Evolutionary conservation across 2,888 invertebrate genomes (phyloP), one percentile per base, ranked within the genome.

Genomic region (Melipona bicolor): DNA sequence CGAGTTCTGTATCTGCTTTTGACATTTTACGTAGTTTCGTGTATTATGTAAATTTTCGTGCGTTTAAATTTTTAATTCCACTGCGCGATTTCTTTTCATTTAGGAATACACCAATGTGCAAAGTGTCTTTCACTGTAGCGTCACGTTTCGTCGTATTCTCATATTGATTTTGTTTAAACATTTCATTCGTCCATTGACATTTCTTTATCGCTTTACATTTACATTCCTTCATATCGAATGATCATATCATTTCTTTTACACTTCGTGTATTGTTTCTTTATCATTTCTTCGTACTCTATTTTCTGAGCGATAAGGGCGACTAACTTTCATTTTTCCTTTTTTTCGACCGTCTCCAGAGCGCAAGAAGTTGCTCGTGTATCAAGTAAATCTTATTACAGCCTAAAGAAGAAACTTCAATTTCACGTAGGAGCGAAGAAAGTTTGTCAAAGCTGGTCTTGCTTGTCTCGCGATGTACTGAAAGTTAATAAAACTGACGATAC

Each of bases 381-480:
- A 5, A 59, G 56, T 59, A n/a, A 59, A 59, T 59, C n/a, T 59
- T 15, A 59, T 59, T n/a, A 15, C 15, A n/a, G 15, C 2, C 56
- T 59, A n/a, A 56, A 56, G 56, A 59, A 59, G n/a, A 24, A 59
- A 59, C 56, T 59, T 59, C 56, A 59, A 59, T 59, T 59, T 24
- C n/a, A 59, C n/a, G n/a, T 24, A 59, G 24, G 56, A 15, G 15
- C 24, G 56, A n/a, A 59, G 15, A n/a, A 59, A 56, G 15, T n/a
- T 56, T 5, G 15, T 56, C n/a, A n/a, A n/a, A n/a, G 56, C 15
- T 24, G 24, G n/a, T 59, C 56, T n/a, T 59, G 24, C 56, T n/a
- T 24, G n/a, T 15, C 5, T 5, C n/a, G n/a, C 21, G 13, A 59
- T 59, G 15, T 13, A 59, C 56, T 15, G 56, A 59, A 59, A n/a